Conservation (phyloP, 2,113 vertebrate genomes). For the Corynorhinus townsendii region DNA sequence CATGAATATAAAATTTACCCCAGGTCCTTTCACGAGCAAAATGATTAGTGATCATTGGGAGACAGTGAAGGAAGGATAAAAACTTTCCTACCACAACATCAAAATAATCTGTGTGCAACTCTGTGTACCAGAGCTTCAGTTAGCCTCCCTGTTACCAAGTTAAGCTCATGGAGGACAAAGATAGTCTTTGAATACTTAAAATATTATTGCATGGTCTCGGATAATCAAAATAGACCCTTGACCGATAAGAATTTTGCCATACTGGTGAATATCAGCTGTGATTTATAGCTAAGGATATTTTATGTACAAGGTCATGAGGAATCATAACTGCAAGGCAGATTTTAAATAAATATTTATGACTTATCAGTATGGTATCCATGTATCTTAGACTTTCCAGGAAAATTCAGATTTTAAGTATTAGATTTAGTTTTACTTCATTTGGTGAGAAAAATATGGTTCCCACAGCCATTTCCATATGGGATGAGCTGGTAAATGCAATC, state of each 20-base stretch:
- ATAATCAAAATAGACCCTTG: neutral
- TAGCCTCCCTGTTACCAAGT: neutral
- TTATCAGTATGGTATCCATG: neutral
- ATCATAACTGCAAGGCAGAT: neutral
- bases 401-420: conserved; percentile 43
- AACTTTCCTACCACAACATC: neutral
- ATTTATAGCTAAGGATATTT: neutral
- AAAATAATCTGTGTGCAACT: neutral
- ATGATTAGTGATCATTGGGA: neutral
- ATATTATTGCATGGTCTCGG: neutral
- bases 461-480: neutral
- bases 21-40: neutral
- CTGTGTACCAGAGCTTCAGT: neutral
- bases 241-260: neutral
- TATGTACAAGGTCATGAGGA: neutral
- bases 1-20: neutral
- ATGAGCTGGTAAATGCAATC: neutral
- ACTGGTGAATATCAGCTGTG: neutral
- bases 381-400: conserved; percentile 5
- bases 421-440: conserved; percentile 34
- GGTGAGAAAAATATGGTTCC: conserved; percentile 18
- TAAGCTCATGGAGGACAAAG: neutral
- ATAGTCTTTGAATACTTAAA: conserved; percentile 2
- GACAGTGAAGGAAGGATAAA: neutral
- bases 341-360: conserved; percentile 38